Base-by-base conservation (phyloP, 2,797 vertebrate species). In the Hephaestus fuliginosus region DNA sequence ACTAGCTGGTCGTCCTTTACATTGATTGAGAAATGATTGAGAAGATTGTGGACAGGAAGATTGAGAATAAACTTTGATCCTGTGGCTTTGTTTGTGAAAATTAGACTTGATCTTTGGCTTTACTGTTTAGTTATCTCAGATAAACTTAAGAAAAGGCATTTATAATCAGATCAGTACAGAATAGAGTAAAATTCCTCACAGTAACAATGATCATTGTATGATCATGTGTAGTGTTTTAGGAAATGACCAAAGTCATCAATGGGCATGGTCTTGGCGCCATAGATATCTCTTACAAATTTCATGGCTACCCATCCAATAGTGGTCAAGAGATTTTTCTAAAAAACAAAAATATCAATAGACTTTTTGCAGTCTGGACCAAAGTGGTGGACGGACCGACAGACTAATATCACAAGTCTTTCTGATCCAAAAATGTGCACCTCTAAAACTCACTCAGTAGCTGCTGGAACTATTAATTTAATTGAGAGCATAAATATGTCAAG, bases 21-120 rank as follows among this genome's bases (percentile, higher is more conserved):
- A 39, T 25, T 66, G 56, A 88, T 82, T 28, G 57, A 41, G 70
- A 49, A 68, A 70, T 69, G 60, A 60, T 44, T 63, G 61, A 49
- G 25, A 33, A 33, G 30, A 33, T 33, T 33, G 30, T 2, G 30
- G 30, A 30, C 30, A 30, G 30, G 30, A 33, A 33, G 30, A 33
- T 33, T 33, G 30, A 57, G 17, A 74, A 82, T 70, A 71, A 67
- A 49, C 33, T 48, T 77, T 52, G 13, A 77, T 66, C 3, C 9
- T 18, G 15, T 64, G 10, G 30, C 74, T 73, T 82, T 78, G 39
- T 61, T 58, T 52, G 25, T 41, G 13, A 69, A 76, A 69, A 41
- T 49, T 7, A 9, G 33, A 22, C 36, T 66, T 2, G 15, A 64
- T 77, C 17, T 9, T 57, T 62, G 3, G 44, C 56, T 71, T 76